Evolutionary conservation across 2,888 invertebrate species (phyloP).

Genomic region (Cosmia pyralina): DNA sequence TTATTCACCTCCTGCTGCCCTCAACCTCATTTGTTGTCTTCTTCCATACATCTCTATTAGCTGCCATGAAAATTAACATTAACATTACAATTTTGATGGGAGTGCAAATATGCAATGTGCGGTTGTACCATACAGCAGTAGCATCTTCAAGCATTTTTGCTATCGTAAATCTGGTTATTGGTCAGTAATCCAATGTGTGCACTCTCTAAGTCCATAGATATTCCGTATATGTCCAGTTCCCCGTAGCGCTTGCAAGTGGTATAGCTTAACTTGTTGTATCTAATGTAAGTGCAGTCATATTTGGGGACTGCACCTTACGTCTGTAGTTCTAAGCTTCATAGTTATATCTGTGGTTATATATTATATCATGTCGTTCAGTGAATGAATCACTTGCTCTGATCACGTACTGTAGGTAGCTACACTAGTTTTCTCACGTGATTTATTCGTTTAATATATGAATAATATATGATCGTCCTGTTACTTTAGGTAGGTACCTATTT

Average conservation of each 20-base stretch:
- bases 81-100: not conserved
- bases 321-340: constrained; percentile 15
- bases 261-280: constrained; percentile 17
- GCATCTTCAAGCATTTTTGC: too few species aligned
- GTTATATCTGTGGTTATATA: not conserved
- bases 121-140: not conserved
- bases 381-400: not conserved
- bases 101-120: not conserved
- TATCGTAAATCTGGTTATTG: not conserved
- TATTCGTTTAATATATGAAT: not conserved
- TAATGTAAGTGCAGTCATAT: constrained; percentile 27
- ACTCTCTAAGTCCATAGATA: constrained; percentile 13
- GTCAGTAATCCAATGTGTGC: not conserved
- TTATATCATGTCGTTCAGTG: not conserved
- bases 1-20: too few species aligned
- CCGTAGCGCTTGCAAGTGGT: constrained; percentile 9
- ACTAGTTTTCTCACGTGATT: not conserved
- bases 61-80: not conserved
- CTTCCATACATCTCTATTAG: too few species aligned
- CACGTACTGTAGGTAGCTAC: not conserved
- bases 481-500: not conserved
- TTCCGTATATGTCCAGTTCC: constrained; percentile 24
- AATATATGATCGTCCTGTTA: not conserved
- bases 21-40: too few species aligned
- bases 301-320: constrained; percentile 12